Evolutionary conservation across 2,888 invertebrate species (phyloP).

Genomic region (Tipula unca): DNA sequence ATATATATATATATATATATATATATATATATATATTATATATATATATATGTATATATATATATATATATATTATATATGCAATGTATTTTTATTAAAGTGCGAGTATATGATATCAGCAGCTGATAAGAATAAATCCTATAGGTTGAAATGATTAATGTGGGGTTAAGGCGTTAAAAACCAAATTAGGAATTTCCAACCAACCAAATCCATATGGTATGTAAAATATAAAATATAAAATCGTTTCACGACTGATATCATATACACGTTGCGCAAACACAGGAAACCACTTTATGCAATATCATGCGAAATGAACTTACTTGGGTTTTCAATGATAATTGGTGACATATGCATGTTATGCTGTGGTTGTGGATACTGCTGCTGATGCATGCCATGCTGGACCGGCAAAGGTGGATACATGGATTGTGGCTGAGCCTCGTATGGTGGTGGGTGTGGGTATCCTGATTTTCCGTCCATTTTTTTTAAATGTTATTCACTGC

Average conservation of each 20-base stretch:
- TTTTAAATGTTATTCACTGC: neutral
- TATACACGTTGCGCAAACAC: neutral
- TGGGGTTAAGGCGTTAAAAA: no score
- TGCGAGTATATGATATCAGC: neutral
- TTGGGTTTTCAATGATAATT: neutral
- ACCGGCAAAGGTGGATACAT: neutral
- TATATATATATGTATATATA: no score
- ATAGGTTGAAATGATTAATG: neutral
- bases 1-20: no score
- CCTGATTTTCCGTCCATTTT: slow-evolving; percentile 15
- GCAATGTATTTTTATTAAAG: no score
- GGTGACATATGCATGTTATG: neutral
- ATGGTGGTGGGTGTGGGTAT: slow-evolving; percentile 15
- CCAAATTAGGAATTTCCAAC: neutral
- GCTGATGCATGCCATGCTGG: neutral
- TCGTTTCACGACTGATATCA: neutral
- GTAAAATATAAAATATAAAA: no score
- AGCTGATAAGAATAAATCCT: neutral
- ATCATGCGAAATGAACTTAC: neutral
- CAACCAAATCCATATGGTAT: no score
- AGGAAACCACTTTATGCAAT: neutral
- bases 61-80: no score
- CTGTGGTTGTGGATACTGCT: neutral
- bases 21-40: no score
- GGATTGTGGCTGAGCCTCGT: neutral